Evolutionary conservation across 2,797 vertebrate genomes (phyloP).

Genomic region (Acanthurus tractus): DNA sequence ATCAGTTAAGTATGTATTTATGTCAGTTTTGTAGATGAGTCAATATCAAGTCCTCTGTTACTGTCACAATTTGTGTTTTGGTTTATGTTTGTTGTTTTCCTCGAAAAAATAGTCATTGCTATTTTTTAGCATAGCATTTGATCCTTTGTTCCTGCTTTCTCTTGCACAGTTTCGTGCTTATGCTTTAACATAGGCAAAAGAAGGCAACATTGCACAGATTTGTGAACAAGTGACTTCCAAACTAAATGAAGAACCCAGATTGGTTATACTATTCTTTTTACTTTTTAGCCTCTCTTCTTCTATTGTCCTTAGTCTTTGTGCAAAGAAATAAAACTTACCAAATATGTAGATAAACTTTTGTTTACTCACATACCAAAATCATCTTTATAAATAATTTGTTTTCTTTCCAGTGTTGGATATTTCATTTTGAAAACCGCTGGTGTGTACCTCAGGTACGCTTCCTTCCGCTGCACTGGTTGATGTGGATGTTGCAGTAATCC

Average conservation of each 20-base stretch:
- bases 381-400: slow-evolving; percentile 21
- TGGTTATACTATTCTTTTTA: neutral
- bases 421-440: slow-evolving; percentile 39
- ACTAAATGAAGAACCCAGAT: neutral
- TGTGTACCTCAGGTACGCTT: slow-evolving; percentile 25
- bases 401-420: slow-evolving; percentile 49
- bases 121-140: too few relatives aligned
- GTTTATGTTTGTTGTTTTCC: too few relatives aligned
- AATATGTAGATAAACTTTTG: slow-evolving; percentile 9
- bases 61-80: too few relatives aligned
- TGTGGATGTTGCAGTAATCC: slow-evolving; percentile 61
- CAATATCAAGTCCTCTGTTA: too few relatives aligned
- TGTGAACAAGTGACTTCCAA: neutral
- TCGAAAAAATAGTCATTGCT: too few relatives aligned
- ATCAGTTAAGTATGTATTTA: too few relatives aligned
- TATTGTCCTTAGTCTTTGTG: slow-evolving; percentile 3
- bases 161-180: too few relatives aligned
- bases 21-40: too few relatives aligned
- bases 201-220: too few relatives aligned
- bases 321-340: slow-evolving; percentile 2
- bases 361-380: neutral
- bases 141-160: too few relatives aligned
- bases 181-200: too few relatives aligned
- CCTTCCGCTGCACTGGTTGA: slow-evolving; percentile 24
- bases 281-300: too few relatives aligned